Evolutionary conservation across 2,797 vertebrate genomes (phyloP), one percentile per base, ranked within the genome.

Genomic region (Anisognathus igniventris): DNA sequence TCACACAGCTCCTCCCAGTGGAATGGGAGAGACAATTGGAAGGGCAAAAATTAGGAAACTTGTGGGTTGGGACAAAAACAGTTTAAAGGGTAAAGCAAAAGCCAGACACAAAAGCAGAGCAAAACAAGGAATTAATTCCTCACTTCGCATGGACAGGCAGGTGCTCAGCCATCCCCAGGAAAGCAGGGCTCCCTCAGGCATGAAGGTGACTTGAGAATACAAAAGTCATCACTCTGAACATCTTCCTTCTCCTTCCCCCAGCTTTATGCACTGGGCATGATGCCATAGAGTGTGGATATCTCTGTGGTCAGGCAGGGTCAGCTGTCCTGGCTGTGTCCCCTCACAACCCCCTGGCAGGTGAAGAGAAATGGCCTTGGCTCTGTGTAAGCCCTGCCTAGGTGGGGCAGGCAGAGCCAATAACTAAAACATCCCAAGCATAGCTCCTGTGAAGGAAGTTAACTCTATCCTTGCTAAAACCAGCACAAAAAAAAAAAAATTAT

Each of bases 261-360:
- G 0, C 9, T 56, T 37, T 31, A 3, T 33, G 13, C 5, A 7
- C 12, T 47, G 47, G 6, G 9, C 8, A 42, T 23, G 37, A 12
- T n/a, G 18, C n/a, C 23, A 20, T 2, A 7, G 0, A 3, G 12
- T 25, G 37, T 37, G 54, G 54, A 44, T 6, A 14, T 8, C 31
- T 18, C 20, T 67, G 62, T 44, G 61, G 20, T 33, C 54, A 85
- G 20, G 11, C 48, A 48, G 60, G 31, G 35, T 27, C 80, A 48
- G 35, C n/a, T 42, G 35, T 54, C 61, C 61, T 37, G n/a, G 47
- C 27, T 66, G 31, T 78, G 74, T 30, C 20, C 35, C 47, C 28
- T 56, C 48, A 22, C 31, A 66, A 1, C 7, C 6, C 24, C 9
- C 19, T 39, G 21, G n/a, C 3, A 14, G 31, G 21, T 9, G 28